Base-by-base conservation (phyloP, 1,140 invertebrate genomes). In the Drosophila elegans region DNA sequence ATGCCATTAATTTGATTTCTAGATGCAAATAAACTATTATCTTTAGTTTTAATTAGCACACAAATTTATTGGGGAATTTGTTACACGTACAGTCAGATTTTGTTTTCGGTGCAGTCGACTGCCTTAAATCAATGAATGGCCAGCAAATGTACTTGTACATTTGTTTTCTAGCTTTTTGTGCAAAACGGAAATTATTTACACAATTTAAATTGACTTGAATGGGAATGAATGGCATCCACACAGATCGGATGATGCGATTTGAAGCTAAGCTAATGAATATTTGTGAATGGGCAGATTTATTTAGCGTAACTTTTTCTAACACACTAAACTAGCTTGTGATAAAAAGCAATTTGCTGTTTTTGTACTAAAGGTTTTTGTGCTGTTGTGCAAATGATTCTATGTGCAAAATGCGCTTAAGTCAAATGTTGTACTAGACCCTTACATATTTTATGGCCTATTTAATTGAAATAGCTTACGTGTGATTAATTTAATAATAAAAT, bases 181-280 rank as follows among this genome's bases (percentile, higher is more conserved):
- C 71, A 88, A 86, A 86, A 88, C 83, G 83, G 82, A 88, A 86
- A 88, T 79, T 86, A 86, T 83, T 82, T 86, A 72, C 82, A 86
- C 74, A 88, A 85, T 76, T 86, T 82, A 72, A 82, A 86, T 82
- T 72, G 78, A 71, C 83, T 67, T 42, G 61, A 68, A 68, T 76
- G 54, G 74, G 25, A 76, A 68, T 76, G 73, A 76, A 57, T 67
- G 39, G 68, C 54, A 59, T 73, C 66, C 57, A 55, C 64, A 45
- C 32, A 60, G 41, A 54, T 79, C 45, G 34, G 11, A 27, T 39
- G 39, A 1, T 34, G 68, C 16, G 69, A 73, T 73, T 61, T 13
- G 21, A 45, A 51, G 69, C 51, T 51, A 52, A 32, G 54, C 68
- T 52, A 60, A 51, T 60, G 68, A 52, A 45, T 73, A 71, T 72